Evolutionary conservation across 30 jellyfish, hydroid and myxozoan species (phyloP).

Genomic region (Nemopilema nomurai): DNA sequence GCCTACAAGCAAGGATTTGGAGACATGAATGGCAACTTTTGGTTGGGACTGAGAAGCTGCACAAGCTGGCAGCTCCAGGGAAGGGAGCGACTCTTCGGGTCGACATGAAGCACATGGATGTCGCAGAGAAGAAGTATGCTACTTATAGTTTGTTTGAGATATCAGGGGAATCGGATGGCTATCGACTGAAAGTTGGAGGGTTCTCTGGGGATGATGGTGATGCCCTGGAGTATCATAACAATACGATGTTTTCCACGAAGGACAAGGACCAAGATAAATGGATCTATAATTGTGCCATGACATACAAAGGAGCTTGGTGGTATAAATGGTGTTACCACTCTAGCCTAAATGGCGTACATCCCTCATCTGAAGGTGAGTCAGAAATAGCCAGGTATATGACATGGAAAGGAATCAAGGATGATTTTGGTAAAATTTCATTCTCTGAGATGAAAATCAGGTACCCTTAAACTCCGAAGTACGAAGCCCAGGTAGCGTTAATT

Average conservation of each 20-base stretch:
- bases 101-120: not conserved
- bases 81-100: slow-evolving; percentile 21
- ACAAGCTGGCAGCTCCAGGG: slow-evolving; percentile 25
- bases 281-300: slow-evolving; percentile 21
- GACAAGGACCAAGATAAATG: slow-evolving; percentile 40
- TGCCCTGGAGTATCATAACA: slow-evolving; percentile 25
- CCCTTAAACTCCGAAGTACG: not conserved
- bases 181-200: slow-evolving; percentile 24
- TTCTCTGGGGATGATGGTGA: slow-evolving; percentile 46
- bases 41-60: slow-evolving; percentile 33
- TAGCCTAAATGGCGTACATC: slow-evolving; percentile 12
- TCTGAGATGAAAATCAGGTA: slow-evolving; percentile 10
- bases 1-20: slow-evolving; percentile 48
- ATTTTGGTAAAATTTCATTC: not conserved
- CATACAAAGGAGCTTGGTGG: slow-evolving; percentile 50
- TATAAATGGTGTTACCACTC: slow-evolving; percentile 18
- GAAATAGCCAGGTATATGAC: not conserved
- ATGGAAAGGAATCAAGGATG: not conserved
- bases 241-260: slow-evolving; percentile 31
- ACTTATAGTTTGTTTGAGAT: slow-evolving; percentile 4
- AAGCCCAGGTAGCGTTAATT: no score
- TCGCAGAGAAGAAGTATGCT: not conserved
- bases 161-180: slow-evolving; percentile 26
- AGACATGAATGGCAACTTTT: slow-evolving; percentile 22
- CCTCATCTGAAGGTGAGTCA: not conserved